Percentiles rank a stretch among this genome's conserved stretches.
These are phyloP conservation scores for Acanthis flammea DNA, from an alignment of 2,797 vertebrate genomes.

Conservation along the genomic window DNA sequence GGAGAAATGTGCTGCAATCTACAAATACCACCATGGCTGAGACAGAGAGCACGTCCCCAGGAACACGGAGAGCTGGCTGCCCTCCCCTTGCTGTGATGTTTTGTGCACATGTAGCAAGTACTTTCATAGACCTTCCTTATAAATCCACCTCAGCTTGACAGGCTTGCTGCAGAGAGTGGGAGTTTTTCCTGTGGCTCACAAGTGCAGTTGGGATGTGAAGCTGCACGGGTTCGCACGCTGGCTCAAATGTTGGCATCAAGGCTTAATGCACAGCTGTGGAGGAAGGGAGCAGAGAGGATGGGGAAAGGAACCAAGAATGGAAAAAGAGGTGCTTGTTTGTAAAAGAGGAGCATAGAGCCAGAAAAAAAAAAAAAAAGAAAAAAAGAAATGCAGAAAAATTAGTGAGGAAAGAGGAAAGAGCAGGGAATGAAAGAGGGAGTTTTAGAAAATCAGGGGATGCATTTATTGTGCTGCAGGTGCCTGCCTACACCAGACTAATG, in stretches of 20 bases:
- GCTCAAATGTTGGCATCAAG: neutral
- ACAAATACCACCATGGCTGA: accelerated
- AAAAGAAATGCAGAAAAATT: neutral
- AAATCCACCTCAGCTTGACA: neutral
- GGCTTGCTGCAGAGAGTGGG: neutral
- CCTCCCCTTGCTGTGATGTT: neutral
- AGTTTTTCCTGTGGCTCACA: neutral
- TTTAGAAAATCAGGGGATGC: neutral
- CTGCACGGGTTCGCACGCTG: neutral
- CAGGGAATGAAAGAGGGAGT: neutral
- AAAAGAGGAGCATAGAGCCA: neutral
- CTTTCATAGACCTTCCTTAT: neutral
- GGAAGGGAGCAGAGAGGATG: neutral
- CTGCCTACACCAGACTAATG: neutral
- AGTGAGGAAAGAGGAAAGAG: neutral
- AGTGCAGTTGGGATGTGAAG: neutral
- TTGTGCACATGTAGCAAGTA: neutral
- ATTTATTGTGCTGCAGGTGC: neutral
- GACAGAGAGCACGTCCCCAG: neutral
- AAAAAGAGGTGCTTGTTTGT: neutral
- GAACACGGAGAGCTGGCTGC: neutral
- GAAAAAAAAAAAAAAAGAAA: neutral
- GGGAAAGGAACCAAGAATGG: neutral
- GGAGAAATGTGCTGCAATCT: neutral
- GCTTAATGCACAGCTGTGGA: neutral